These are phyloP conservation scores for Pungitius pungitius DNA, from an alignment of 2,113 vertebrate species.

Conservation along the genomic window DNA sequence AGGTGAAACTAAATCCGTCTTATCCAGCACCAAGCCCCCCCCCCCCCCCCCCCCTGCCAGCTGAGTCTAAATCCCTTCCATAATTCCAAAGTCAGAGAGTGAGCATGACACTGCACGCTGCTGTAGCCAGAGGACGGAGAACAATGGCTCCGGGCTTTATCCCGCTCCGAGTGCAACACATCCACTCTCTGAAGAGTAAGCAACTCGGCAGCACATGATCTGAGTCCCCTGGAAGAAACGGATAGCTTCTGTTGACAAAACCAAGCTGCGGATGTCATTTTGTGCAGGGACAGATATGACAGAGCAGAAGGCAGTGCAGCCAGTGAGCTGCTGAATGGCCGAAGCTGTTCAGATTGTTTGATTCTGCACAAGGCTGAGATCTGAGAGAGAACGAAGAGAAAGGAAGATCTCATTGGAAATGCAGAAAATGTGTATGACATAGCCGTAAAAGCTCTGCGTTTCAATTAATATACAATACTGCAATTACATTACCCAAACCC, in stretches of 20 bases:
- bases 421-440: slow-evolving; percentile 28
- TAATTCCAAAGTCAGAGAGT: slow-evolving; percentile 60
- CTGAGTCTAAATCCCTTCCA: slow-evolving; percentile 53
- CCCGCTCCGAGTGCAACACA: slow-evolving; percentile 24
- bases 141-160: slow-evolving; percentile 44
- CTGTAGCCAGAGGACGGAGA: slow-evolving; percentile 30
- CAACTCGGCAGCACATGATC: slow-evolving; percentile 42
- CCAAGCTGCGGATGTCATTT: slow-evolving; percentile 8
- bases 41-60: slow-evolving; percentile 13
- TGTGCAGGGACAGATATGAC: slow-evolving; percentile 5
- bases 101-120: slow-evolving; percentile 39
- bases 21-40: slow-evolving; percentile 23
- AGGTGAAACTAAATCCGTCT: slow-evolving; percentile 68
- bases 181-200: slow-evolving; percentile 40
- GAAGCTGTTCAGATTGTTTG: slow-evolving; percentile 1
- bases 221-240: slow-evolving; percentile 43
- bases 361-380: not conserved
- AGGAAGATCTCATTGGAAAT: not conserved
- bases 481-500: not conserved
- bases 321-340: not conserved
- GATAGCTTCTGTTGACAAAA: slow-evolving; percentile 31
- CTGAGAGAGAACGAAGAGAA: not conserved
- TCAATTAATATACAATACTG: slow-evolving; percentile 2
- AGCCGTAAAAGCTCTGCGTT: not conserved
- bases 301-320: slow-evolving; percentile 3